Evolutionary conservation across 2,888 invertebrate species (phyloP).

Genomic region (Euspilapteryx auroguttella): DNA sequence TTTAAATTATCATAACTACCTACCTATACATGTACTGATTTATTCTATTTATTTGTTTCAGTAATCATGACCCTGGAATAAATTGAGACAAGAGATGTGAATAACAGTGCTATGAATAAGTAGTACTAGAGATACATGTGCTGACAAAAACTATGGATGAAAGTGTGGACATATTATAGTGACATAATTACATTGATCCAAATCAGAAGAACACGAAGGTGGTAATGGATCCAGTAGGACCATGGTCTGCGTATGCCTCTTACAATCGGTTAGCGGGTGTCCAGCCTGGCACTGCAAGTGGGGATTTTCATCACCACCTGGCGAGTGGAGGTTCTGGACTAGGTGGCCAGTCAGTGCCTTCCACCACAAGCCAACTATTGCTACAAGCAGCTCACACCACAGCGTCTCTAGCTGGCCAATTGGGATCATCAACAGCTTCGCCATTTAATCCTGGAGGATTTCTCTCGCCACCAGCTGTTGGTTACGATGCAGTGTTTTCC

Average conservation of each 20-base stretch:
- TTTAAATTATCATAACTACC: too few relatives aligned
- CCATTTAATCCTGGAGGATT: constrained; percentile 73
- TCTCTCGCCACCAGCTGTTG: constrained; percentile 73
- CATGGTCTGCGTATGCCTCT: constrained; percentile 82
- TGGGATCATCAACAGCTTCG: constrained; percentile 64
- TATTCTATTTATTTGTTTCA: too few relatives aligned
- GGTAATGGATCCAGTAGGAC: constrained; percentile 88
- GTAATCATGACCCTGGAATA: too few relatives aligned
- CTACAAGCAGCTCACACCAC: constrained; percentile 66
- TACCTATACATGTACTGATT: too few relatives aligned
- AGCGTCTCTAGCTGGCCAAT: constrained; percentile 63
- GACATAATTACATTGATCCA: constrained; percentile 46
- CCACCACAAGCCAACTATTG: constrained; percentile 69
- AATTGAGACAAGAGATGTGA: too few relatives aligned
- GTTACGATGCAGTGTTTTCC: constrained; percentile 81
- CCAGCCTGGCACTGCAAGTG: constrained; percentile 68
- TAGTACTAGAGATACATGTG: not conserved
- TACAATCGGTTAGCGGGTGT: constrained; percentile 80
- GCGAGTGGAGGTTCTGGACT: constrained; percentile 60
- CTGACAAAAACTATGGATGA: constrained; percentile 48
- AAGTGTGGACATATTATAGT: constrained; percentile 49
- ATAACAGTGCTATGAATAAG: too few relatives aligned
- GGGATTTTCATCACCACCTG: constrained; percentile 70
- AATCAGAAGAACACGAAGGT: constrained; percentile 45
- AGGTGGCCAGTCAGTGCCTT: constrained; percentile 58